These are phyloP conservation scores for Empis stercorea DNA, from an alignment of 2,888 invertebrate genomes.

Conservation along the genomic window DNA sequence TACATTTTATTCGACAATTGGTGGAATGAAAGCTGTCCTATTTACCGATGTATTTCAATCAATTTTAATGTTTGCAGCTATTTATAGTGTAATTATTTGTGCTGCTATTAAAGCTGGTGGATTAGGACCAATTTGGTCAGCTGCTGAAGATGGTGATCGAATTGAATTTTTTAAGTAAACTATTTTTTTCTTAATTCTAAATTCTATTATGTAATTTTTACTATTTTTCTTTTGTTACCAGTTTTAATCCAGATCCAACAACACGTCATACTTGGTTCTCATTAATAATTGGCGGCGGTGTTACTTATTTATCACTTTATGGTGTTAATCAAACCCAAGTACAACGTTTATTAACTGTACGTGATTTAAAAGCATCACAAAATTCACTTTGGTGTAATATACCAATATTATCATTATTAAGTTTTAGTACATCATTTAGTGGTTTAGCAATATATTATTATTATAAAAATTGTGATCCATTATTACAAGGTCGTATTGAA, in stretches of 20 bases:
- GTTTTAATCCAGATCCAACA: conserved; percentile 66
- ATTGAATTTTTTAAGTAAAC: conserved; percentile 53
- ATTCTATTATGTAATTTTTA: neutral
- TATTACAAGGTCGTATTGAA: conserved; percentile 44
- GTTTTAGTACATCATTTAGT: conserved; percentile 58
- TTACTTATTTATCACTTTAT: conserved; percentile 69
- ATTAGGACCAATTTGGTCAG: conserved; percentile 53
- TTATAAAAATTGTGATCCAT: conserved; percentile 72
- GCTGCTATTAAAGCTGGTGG: conserved; percentile 59
- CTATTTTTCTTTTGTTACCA: conserved; percentile 32
- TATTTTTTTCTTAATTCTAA: neutral
- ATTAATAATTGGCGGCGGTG: conserved; percentile 63
- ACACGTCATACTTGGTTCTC: conserved; percentile 75
- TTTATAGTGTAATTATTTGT: conserved; percentile 64
- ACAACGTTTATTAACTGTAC: conserved; percentile 58
- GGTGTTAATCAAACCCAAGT: conserved; percentile 81
- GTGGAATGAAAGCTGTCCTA: conserved; percentile 84
- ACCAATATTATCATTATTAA: conserved; percentile 63
- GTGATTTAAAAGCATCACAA: conserved; percentile 55
- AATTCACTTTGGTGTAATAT: conserved; percentile 65
- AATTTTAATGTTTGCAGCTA: conserved; percentile 69
- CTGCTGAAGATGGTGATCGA: conserved; percentile 55
- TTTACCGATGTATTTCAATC: conserved; percentile 80
- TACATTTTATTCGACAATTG: conserved; percentile 75
- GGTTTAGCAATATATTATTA: conserved; percentile 77